Percentiles rank a stretch among this genome's conserved stretches.
Conservation (phyloP, 2,797 vertebrate species). For the Darevskia nairensis region DNA sequence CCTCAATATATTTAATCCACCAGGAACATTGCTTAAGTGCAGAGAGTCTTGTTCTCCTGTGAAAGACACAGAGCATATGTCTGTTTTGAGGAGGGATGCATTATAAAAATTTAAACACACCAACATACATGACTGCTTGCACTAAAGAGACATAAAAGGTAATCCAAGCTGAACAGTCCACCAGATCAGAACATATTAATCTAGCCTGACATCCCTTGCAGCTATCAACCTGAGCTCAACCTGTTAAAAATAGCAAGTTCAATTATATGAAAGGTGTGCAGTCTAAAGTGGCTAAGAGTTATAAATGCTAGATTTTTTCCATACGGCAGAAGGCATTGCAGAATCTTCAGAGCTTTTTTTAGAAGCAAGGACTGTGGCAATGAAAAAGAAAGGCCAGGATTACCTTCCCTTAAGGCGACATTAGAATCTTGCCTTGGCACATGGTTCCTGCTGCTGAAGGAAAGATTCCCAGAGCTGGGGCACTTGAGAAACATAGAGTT, state of each 20-base stretch:
- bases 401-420: constrained; percentile 67
- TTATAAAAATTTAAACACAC: not conserved
- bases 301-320: not conserved
- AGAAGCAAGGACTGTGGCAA: not conserved
- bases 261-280: not conserved
- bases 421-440: constrained; percentile 26
- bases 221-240: not conserved
- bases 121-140: not conserved
- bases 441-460: constrained; percentile 46
- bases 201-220: not conserved
- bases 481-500: constrained; percentile 75
- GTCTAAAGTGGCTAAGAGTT: not conserved
- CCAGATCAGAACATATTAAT: not conserved
- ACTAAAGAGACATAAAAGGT: not conserved
- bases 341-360: not conserved
- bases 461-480: constrained; percentile 31
- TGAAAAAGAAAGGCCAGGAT: not conserved
- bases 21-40: constrained; percentile 69
- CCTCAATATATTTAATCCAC: constrained; percentile 31
- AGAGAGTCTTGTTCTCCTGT: constrained; percentile 64
- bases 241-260: not conserved
- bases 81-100: not conserved
- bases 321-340: not conserved
- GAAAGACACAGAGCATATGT: constrained; percentile 26
- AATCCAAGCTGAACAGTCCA: not conserved